These are phyloP conservation scores for Chloropsis cyanopogon DNA, from an alignment of 2,113 vertebrate species.

Conservation along the genomic window DNA sequence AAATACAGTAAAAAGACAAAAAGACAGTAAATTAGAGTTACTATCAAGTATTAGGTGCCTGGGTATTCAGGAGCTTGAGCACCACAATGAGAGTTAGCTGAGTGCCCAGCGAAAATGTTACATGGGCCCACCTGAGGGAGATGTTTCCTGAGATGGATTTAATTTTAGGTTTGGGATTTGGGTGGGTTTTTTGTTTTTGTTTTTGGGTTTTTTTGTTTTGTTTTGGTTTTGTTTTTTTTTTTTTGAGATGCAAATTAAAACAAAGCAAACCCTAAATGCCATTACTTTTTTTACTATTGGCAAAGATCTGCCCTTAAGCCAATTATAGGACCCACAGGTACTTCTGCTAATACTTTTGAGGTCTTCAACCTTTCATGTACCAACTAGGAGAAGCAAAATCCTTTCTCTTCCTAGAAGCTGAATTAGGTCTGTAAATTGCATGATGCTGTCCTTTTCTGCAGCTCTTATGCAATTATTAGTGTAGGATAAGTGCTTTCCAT, in stretches of 20 bases:
- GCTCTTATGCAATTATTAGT: not conserved
- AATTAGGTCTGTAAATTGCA: not conserved
- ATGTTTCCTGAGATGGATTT: not conserved
- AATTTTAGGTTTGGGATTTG: not conserved
- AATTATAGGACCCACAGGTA: not conserved
- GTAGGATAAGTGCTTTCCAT: not conserved
- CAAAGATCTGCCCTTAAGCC: not conserved
- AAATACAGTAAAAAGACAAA: not conserved
- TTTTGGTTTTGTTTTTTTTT: not conserved
- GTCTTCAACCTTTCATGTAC: not conserved
- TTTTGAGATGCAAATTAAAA: not conserved
- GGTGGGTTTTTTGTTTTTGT: not conserved
- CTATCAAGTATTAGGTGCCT: not conserved
- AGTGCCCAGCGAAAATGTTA: not conserved
- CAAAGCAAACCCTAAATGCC: not conserved
- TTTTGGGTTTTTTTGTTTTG: too few relatives aligned
- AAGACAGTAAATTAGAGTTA: not conserved
- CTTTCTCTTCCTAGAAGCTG: not conserved
- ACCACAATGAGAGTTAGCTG: not conserved
- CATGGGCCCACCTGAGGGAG: not conserved
- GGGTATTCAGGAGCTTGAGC: not conserved
- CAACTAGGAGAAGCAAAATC: not conserved
- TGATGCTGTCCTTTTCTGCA: not conserved
- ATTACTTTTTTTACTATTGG: not conserved
- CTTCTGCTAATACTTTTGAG: not conserved